Percentiles rank a stretch among this genome's conserved stretches.
phyloP scores from a whole-genome alignment of 2,113 vertebrate species.

The Gallinago undulata region DNA sequence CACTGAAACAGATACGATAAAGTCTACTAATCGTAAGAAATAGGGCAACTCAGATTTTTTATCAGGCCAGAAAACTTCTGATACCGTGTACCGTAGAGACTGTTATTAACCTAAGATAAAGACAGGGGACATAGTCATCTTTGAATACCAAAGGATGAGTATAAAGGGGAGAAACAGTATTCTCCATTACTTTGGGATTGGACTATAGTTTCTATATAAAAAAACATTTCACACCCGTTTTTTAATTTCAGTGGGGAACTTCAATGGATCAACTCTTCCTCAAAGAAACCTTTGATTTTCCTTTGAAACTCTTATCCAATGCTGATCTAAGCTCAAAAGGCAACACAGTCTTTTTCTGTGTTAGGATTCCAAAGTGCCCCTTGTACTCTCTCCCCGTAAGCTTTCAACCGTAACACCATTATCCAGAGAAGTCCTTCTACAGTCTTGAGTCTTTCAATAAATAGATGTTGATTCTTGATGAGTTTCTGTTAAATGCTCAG shows the following conservation, averaged over 20 bases:
- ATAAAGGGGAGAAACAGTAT: neutral
- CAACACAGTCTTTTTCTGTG: neutral
- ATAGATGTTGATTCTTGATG: neutral
- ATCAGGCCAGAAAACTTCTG: neutral
- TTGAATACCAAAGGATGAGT: neutral
- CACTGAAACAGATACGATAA: neutral
- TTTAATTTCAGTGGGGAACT: neutral
- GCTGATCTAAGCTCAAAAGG: neutral
- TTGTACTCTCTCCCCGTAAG: neutral
- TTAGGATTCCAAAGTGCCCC: neutral
- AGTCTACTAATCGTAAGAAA: neutral
- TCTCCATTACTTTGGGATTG: neutral
- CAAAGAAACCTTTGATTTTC: neutral
- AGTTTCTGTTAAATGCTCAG: neutral
- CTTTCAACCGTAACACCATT: neutral
- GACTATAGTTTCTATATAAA: neutral
- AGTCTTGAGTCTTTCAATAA: neutral
- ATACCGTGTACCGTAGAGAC: rapidly evolving
- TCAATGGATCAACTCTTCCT: neutral
- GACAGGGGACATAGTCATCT: neutral
- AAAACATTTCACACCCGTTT: neutral
- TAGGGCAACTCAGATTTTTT: neutral
- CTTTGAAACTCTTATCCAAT: neutral
- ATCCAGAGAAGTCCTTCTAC: neutral
- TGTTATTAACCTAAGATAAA: neutral